Conservation (phyloP, 2,797 vertebrate genomes). For the Crenichthys baileyi region DNA sequence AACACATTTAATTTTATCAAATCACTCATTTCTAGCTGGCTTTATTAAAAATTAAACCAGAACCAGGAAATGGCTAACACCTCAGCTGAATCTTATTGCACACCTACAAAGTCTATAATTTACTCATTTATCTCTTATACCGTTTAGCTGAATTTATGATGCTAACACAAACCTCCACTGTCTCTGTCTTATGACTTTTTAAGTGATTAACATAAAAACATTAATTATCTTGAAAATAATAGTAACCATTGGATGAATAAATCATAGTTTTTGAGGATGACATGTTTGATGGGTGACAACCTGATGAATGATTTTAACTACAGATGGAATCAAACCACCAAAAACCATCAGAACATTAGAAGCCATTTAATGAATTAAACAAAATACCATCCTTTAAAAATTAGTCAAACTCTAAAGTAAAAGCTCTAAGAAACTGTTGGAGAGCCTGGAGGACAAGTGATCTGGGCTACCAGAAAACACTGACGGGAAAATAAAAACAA, state of each 20-base stretch:
- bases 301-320: neutral
- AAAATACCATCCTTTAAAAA: neutral
- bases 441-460: neutral
- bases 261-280: neutral
- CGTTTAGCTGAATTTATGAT: neutral
- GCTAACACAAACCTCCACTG: neutral
- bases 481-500: neutral
- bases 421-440: neutral
- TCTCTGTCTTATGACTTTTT: neutral
- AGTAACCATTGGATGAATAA: neutral
- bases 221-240: neutral
- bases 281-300: neutral
- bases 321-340: neutral
- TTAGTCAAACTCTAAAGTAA: neutral
- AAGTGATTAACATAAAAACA: neutral
- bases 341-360: neutral
- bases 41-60: too few species aligned
- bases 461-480: neutral
- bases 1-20: too few species aligned
- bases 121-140: neutral
- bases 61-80: too few species aligned
- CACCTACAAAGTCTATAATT: neutral
- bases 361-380: neutral
- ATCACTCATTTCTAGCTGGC: too few species aligned
- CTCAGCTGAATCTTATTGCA: neutral